Evolutionary conservation across 1,140 invertebrate genomes (phyloP).

Genomic region (Myzus persicae): DNA sequence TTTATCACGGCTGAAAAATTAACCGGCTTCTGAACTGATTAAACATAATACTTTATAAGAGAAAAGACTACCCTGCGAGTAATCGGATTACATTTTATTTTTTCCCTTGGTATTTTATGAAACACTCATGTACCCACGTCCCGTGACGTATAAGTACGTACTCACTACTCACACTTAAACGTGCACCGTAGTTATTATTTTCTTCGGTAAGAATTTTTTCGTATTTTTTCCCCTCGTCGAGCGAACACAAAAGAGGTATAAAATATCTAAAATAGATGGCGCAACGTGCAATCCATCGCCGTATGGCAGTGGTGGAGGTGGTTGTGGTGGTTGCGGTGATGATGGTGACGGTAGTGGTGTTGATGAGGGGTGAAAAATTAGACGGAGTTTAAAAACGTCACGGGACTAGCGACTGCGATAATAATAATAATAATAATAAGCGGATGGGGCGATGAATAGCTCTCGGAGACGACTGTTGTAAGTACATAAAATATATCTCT

Average conservation of each 20-base stretch:
- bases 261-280: not conserved
- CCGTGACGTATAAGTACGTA: not conserved
- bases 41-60: not conserved
- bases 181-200: not conserved
- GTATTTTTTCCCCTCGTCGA: not conserved
- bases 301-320: no score
- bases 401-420: not conserved
- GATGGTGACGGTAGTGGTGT: not conserved
- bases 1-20: not conserved
- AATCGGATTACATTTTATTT: slow-evolving; percentile 5
- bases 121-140: not conserved
- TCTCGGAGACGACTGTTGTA: slow-evolving; percentile 49
- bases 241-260: not conserved
- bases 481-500: not conserved
- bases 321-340: no score
- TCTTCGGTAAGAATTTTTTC: not conserved
- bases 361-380: not conserved
- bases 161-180: not conserved
- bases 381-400: not conserved
- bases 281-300: no score
- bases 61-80: not conserved
- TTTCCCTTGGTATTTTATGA: not conserved
- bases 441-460: not conserved
- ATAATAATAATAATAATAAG: not conserved
- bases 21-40: not conserved